Conservation (phyloP, 2,888 invertebrate species). For the Noctua janthina region DNA sequence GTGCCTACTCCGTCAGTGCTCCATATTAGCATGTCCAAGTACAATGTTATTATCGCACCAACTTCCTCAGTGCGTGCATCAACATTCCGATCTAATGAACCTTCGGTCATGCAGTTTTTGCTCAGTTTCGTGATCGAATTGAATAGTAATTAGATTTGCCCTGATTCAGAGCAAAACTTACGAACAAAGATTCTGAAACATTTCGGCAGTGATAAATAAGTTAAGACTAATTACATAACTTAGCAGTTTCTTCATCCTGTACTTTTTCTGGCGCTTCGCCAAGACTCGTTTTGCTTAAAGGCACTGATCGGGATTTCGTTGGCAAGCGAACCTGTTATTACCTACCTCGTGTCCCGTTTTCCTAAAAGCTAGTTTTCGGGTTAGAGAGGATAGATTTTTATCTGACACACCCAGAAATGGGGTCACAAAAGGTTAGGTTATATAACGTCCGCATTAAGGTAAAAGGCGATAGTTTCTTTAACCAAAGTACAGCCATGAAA, state of each 20-base stretch:
- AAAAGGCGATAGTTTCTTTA: background rate
- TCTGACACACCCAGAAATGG: constrained; percentile 15
- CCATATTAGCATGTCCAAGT: constrained; percentile 53
- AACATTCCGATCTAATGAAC: constrained; percentile 57
- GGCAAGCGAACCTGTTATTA: constrained; percentile 36
- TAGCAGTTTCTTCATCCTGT: constrained; percentile 28
- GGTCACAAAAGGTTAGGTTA: constrained; percentile 14
- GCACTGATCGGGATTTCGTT: constrained; percentile 43
- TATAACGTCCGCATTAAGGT: constrained; percentile 9
- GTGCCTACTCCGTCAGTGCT: constrained; percentile 46
- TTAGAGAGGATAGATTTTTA: constrained; percentile 16
- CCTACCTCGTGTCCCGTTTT: constrained; percentile 28
- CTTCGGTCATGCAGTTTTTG: constrained; percentile 42
- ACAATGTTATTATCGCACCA: constrained; percentile 44
- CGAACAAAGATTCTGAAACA: constrained; percentile 24
- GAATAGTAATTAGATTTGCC: constrained; percentile 30
- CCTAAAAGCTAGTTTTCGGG: constrained; percentile 9
- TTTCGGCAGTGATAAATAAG: constrained; percentile 47
- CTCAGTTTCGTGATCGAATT: constrained; percentile 24
- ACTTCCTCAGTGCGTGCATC: constrained; percentile 53
- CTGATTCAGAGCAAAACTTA: constrained; percentile 18
- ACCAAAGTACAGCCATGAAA: background rate
- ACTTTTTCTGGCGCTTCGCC: constrained; percentile 48
- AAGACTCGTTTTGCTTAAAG: constrained; percentile 38
- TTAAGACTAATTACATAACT: constrained; percentile 43